phyloP scores from a whole-genome alignment of 2,888 invertebrate genomes.

The Orthosia cruda region DNA sequence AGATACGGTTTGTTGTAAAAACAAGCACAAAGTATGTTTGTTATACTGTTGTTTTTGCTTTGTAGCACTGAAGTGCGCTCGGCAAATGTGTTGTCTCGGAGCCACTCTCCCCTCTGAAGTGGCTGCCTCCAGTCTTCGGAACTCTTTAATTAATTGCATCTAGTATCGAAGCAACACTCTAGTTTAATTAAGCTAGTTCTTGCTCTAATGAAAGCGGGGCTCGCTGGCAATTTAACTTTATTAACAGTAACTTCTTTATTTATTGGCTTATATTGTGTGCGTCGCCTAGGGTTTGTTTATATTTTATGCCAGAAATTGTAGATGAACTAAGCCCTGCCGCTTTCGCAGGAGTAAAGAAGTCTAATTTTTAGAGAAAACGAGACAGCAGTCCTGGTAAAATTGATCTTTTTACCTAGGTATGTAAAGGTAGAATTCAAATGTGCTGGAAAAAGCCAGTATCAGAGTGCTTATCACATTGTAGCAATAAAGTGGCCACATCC shows the following conservation, averaged over 20 bases:
- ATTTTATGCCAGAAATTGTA: neutral
- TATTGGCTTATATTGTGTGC: conserved; percentile 25
- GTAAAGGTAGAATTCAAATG: conserved; percentile 20
- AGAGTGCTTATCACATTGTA: conserved; percentile 62
- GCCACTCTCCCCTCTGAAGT: conserved; percentile 35
- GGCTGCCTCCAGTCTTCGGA: conserved; percentile 30
- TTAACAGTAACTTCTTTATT: conserved; percentile 22
- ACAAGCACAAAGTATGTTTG: neutral
- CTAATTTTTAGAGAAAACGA: neutral
- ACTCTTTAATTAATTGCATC: conserved; percentile 63
- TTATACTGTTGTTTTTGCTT: conserved; percentile 11
- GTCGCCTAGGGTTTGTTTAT: neutral
- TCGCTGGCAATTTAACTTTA: conserved; percentile 34
- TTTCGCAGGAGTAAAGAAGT: neutral
- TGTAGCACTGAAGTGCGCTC: conserved; percentile 22
- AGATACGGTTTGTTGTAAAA: neutral
- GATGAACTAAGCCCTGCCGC: neutral
- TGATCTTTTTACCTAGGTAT: neutral
- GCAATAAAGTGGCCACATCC: conserved; percentile 68
- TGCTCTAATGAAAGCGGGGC: conserved; percentile 39
- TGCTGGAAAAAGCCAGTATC: conserved; percentile 46
- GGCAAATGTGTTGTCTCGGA: conserved; percentile 33
- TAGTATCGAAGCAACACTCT: conserved; percentile 34
- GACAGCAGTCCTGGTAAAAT: neutral
- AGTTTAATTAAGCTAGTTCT: conserved; percentile 45